Percentiles rank a stretch among this genome's conserved stretches.
phyloP scores from a whole-genome alignment of 64 coral and sea anemone genomes.

The Pocillopora verrucosa region DNA sequence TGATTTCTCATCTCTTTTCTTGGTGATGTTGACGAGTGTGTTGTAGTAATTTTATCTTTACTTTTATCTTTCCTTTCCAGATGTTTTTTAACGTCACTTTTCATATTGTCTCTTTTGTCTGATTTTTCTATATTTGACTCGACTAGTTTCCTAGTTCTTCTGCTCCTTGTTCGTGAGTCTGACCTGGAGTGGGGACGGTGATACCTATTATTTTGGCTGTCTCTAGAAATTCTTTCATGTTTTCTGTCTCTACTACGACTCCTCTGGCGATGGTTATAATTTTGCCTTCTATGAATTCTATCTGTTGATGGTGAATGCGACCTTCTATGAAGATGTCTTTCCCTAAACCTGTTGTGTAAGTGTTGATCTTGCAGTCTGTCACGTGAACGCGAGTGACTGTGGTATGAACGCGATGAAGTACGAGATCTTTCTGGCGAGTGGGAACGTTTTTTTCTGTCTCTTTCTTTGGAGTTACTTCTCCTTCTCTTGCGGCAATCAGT shows the following conservation, averaged over 20 bases:
- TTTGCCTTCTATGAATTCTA: background rate
- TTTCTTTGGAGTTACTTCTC: slow-evolving; percentile 25
- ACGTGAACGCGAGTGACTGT: background rate
- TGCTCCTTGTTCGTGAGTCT: background rate
- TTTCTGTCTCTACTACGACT: slow-evolving; percentile 26
- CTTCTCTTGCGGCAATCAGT: background rate
- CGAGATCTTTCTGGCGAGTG: slow-evolving; percentile 7
- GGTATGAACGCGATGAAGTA: background rate
- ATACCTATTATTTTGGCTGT: background rate
- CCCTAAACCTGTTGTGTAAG: background rate
- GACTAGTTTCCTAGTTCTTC: background rate
- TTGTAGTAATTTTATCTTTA: background rate
- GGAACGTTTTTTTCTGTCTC: slow-evolving; percentile 10
- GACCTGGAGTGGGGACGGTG: slow-evolving; percentile 23
- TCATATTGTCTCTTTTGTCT: background rate
- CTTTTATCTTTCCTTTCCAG: background rate
- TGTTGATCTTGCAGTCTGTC: background rate
- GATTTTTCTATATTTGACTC: background rate
- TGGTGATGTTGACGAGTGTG: background rate
- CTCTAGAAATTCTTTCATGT: background rate
- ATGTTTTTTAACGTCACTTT: background rate
- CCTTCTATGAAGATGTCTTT: background rate
- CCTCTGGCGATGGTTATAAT: background rate
- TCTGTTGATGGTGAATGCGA: slow-evolving; percentile 12
- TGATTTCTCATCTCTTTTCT: background rate